These are phyloP conservation scores for Mylabris phalerata DNA, from an alignment of 1,140 invertebrate species.

Conservation along the genomic window DNA sequence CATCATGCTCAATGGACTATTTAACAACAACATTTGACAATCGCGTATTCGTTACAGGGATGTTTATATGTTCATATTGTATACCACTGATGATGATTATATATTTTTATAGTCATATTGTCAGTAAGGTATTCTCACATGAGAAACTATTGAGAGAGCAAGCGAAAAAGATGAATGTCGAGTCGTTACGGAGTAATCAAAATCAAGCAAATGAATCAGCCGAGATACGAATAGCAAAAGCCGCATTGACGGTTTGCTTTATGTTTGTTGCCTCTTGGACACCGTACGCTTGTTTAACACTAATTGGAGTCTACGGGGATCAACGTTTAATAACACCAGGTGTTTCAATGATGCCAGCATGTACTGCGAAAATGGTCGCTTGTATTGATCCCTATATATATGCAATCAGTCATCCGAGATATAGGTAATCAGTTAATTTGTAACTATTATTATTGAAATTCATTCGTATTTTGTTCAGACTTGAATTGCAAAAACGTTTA, in stretches of 20 bases:
- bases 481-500: slow-evolving; percentile 55
- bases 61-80: slow-evolving; percentile 71
- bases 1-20: slow-evolving; percentile 78
- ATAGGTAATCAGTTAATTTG: too few species aligned
- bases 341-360: slow-evolving; percentile 80
- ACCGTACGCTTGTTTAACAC: slow-evolving; percentile 66
- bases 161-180: slow-evolving; percentile 89
- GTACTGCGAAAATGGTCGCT: slow-evolving; percentile 74
- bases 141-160: slow-evolving; percentile 76
- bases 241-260: slow-evolving; percentile 76
- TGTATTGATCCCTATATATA: slow-evolving; percentile 84
- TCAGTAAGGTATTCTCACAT: slow-evolving; percentile 76
- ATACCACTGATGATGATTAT: slow-evolving; percentile 72
- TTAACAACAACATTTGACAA: slow-evolving; percentile 68
- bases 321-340: slow-evolving; percentile 69
- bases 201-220: slow-evolving; percentile 58
- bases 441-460: background rate
- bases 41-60: slow-evolving; percentile 44
- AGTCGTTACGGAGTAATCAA: slow-evolving; percentile 70
- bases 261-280: slow-evolving; percentile 80
- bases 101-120: slow-evolving; percentile 80
- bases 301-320: slow-evolving; percentile 81
- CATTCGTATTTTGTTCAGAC: slow-evolving; percentile 32
- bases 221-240: slow-evolving; percentile 78
- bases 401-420: slow-evolving; percentile 66